phyloP scores from a whole-genome alignment of 2,888 invertebrate species.

The Melieria crassipennis region DNA sequence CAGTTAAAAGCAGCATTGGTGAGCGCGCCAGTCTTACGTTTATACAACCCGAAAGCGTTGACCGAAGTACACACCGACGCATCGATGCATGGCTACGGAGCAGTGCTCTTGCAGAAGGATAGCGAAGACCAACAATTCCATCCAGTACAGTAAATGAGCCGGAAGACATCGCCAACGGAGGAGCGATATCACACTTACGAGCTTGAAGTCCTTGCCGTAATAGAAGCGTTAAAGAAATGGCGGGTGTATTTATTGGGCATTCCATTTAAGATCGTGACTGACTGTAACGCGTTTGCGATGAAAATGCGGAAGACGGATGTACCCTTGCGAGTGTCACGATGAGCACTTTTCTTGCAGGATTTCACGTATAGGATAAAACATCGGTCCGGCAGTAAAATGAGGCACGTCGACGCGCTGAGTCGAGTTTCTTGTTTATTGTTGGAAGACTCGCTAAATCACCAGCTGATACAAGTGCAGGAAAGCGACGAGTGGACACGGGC shows the following conservation, averaged over 20 bases:
- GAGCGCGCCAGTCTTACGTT: slow-evolving; percentile 33
- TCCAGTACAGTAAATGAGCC: slow-evolving; percentile 39
- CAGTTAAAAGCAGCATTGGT: slow-evolving; percentile 32
- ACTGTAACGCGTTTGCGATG: slow-evolving; percentile 36
- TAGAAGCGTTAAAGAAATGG: slow-evolving; percentile 32
- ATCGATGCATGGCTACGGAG: slow-evolving; percentile 36
- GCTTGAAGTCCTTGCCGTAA: slow-evolving; percentile 22
- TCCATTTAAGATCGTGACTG: slow-evolving; percentile 31
- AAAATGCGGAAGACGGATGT: slow-evolving; percentile 38
- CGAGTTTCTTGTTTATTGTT: slow-evolving; percentile 34
- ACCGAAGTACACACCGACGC: slow-evolving; percentile 37
- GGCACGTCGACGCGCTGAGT: too few species aligned
- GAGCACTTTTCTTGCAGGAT: slow-evolving; percentile 38
- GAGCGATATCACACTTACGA: slow-evolving; percentile 31
- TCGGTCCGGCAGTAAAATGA: slow-evolving; percentile 31
- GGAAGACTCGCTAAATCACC: slow-evolving; percentile 34
- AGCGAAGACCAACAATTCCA: slow-evolving; percentile 32
- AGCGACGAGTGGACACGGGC: slow-evolving; percentile 38
- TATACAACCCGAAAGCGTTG: slow-evolving; percentile 31
- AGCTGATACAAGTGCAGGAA: slow-evolving; percentile 31
- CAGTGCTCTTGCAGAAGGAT: slow-evolving; percentile 33
- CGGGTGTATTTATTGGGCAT: slow-evolving; percentile 26
- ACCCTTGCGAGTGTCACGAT: slow-evolving; percentile 32
- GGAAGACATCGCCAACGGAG: slow-evolving; percentile 12
- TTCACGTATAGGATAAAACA: slow-evolving; percentile 39